Base-by-base conservation (phyloP, 2,797 vertebrate genomes). In the Silurus aristotelis region DNA sequence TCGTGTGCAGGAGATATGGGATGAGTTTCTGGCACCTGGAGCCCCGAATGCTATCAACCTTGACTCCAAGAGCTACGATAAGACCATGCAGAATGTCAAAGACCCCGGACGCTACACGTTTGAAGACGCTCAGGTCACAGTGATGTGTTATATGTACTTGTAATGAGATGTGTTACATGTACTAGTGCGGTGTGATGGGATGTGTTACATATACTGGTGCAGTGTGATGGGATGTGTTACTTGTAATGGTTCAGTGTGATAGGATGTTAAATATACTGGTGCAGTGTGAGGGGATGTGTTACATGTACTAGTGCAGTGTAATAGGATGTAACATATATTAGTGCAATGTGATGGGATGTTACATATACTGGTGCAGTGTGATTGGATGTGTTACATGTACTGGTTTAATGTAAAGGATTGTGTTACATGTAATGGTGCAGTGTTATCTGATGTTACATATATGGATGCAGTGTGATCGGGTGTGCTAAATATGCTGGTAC, bases 31-130 rank as follows among this genome's bases (percentile, higher is more conserved):
- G 89, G 96, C 96, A 80, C 94, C 96, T 0, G 96, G 96, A 81
- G 96, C 96, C 66, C 95, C 95, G 61, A 97, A 94, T 31, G 96
- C 96, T 91, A 97, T 97, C 91, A 97, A 97, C 76, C 89, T 97
- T 58, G 96, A 97, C 88, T 97, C 96, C 27, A 96, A 96, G 92
- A 97, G 96, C 89, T 97, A 96, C n/a, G 96, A 95, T 91, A 96
- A 96, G 92, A 96, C 96, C 84, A 96, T 95, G 0, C 95, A 96
- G 89, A 96, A 96, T 9, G 94, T 97, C 87, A 96, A 96, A 92
- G 96, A 96, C 61, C 95, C 96, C 0, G 96, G 96, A 68, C 93
- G 96, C 80, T 96, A 97, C 84, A 95, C 96, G 0, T 97, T 97
- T 60, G 95, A 95, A 89, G 96, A 97, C 56, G 96, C 96, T 91